Evolutionary conservation across 2,797 vertebrate species (phyloP), one percentile per base, ranked within the genome.

Genomic region (Catamblyrhynchus diadema): DNA sequence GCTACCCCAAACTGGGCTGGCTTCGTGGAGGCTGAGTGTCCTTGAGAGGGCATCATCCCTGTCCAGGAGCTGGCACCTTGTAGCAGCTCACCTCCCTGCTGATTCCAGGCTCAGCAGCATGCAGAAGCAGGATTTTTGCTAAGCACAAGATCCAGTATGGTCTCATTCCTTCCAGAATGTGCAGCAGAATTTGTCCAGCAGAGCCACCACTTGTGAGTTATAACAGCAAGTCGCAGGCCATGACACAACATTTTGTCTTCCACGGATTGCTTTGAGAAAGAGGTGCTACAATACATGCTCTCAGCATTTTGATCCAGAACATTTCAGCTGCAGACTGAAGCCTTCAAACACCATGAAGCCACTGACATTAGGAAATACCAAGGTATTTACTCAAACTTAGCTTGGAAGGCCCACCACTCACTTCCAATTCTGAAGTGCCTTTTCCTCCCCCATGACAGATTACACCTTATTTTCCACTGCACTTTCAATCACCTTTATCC

Each of bases 381-480:
- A 41, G 17, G 10, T 18, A 71, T 45, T 67, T 61, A 21, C 30
- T 67, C 14, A 69, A 78, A 21, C 10, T 77, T 24, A 50, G n/a
- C 30, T 74, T 30, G 12, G 61, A 78, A 75, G 23, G 32, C 59
- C 17, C 69, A 69, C 30, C 30, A 41, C 41, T 93, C 2, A 0
- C 28, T 71, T 78, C 33, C 54, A 25, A 78, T 47, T 87, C 65
- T 83, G 19, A 94, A 93, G 65, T 54, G 61, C 69, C 47, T 94
- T 91, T 93, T 94, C 93, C 73, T 78, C 53, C 41, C 32, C 62
- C 18, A 27, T 8, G n/a, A 93, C 23, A 59, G 23, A 83, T 91
- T 56, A 71, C 19, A 64, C 59, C 14, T 37, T 28, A 60, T 67
- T 91, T 90, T 75, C 70, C 33, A 42, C 51, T 41, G 59, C n/a